Evolutionary conservation across 2,797 vertebrate genomes (phyloP).

Genomic region (Ctenosaura bakeri): DNA sequence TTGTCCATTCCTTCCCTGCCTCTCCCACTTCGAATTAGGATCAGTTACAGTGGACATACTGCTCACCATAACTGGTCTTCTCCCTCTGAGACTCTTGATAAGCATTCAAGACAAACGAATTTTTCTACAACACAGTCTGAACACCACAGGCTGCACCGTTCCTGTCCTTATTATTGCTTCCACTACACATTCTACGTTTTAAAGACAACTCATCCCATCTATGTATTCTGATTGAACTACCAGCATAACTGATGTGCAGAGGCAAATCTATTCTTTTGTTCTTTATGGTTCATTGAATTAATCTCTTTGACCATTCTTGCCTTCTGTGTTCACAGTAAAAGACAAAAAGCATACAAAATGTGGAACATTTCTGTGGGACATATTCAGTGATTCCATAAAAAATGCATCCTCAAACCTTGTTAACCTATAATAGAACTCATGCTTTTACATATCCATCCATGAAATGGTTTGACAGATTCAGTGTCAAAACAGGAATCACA

Average conservation of each 20-base stretch:
- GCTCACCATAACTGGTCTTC: background rate
- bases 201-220: conserved; percentile 9
- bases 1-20: no score
- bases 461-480: conserved; percentile 39
- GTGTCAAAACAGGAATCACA: conserved; percentile 30
- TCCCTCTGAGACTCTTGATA: background rate
- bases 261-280: conserved; percentile 23
- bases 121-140: background rate
- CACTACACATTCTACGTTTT: background rate
- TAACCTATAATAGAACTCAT: conserved; percentile 44
- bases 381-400: conserved; percentile 33
- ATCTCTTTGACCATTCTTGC: conserved; percentile 39
- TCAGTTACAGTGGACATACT: background rate
- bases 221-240: fast-evolving
- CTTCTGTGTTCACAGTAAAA: conserved; percentile 42
- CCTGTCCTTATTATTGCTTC: background rate
- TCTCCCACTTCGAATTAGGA: background rate
- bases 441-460: conserved; percentile 50
- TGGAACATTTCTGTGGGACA: conserved; percentile 36
- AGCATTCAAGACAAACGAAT: background rate
- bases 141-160: background rate
- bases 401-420: conserved; percentile 49
- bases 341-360: background rate
- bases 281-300: conserved; percentile 3
- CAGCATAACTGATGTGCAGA: conserved; percentile 1